Base-by-base conservation (phyloP, 2,797 vertebrate species). In the Rhincodon typus region DNA sequence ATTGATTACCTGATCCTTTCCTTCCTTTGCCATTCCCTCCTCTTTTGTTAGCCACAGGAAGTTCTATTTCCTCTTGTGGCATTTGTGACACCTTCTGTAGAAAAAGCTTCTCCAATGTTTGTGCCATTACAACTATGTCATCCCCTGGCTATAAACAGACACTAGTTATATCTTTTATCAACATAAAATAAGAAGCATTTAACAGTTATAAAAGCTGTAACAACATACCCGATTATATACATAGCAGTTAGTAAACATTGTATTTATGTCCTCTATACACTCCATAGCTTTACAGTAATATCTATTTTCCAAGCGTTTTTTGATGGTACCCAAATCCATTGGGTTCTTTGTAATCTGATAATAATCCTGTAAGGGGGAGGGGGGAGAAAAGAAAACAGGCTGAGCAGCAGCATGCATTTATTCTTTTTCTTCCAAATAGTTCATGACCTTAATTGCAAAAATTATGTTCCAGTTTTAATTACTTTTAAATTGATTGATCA, bases 211-310 rank as follows among this genome's bases (percentile, higher is more conserved):
- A 96, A 4, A 57, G 38, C n/a, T 95, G 74, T 19, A 74, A 13
- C 30, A 1, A 50, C 97, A 97, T 97, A 99, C 99, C 98, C 97
- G 98, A 96, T 99, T 99, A 96, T 99, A 99, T 88, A 98, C 94
- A 57, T 99, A 99, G 97, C 99, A 99, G 97, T 99, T 99, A 96
- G 97, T 98, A 97, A 99, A 99, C 98, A 99, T 99, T 0, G 96
- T 98, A 96, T 98, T 98, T 96, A 99, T 98, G 96, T 99, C 99
- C 96, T 98, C 97, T 84, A 99, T 96, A 96, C 99, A 99, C 96
- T 99, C 98, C 57, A 97, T 96, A 95, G 98, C 98, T 96, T 98
- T 98, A 96, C 97, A 97, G 96, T 99, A 99, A 96, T 99, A 99
- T 96, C 97, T 98, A 96, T 99, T 98, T 96, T 99, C 98, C 96